Evolutionary conservation across 2,797 vertebrate species (phyloP).

Genomic region (Ateles fusciceps): DNA sequence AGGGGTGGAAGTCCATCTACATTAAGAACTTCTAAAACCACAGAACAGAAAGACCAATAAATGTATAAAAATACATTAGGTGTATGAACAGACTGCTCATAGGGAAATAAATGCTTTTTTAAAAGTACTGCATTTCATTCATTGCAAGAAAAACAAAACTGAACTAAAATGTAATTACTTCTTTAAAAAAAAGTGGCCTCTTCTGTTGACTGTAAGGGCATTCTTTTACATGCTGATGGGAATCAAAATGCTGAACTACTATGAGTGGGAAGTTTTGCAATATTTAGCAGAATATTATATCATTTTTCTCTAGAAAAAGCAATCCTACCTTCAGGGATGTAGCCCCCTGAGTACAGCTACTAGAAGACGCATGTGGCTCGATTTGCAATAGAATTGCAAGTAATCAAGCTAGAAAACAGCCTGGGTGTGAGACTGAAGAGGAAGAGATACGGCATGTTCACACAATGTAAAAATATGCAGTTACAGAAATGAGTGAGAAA

Average conservation of each 20-base stretch:
- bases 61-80: not conserved
- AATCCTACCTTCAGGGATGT: too few species aligned
- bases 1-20: not conserved
- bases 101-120: not conserved
- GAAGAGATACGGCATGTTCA: too few species aligned
- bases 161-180: too few species aligned
- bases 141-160: not conserved
- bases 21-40: not conserved
- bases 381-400: not conserved
- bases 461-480: rapidly evolving
- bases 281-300: too few species aligned
- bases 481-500: not conserved
- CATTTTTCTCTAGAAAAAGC: too few species aligned
- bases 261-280: not conserved
- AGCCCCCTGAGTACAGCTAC: not conserved
- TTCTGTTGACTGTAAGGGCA: not conserved
- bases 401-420: not conserved
- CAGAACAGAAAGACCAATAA: not conserved
- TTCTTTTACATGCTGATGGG: not conserved
- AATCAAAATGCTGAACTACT: not conserved
- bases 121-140: not conserved
- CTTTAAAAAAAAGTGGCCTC: not conserved
- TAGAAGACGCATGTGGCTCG: not conserved
- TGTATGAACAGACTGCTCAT: not conserved
- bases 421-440: not conserved